phyloP scores from a whole-genome alignment of 2,888 invertebrate species.

The Synergus gifuensis region DNA sequence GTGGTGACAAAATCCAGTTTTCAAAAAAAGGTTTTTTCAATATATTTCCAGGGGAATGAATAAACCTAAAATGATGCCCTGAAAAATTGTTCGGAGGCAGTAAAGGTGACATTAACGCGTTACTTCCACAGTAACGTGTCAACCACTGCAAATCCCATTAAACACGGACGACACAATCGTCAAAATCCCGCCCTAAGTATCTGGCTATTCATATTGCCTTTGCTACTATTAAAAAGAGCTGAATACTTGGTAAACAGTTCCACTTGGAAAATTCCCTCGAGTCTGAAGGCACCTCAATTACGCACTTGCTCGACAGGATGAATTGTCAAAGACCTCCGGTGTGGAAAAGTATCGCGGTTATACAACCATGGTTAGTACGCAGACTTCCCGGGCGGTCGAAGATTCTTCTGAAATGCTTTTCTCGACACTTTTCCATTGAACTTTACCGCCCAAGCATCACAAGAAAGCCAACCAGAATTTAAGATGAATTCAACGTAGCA shows the following conservation, averaged over 20 bases:
- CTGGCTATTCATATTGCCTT: slow-evolving; percentile 4
- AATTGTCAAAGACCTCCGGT: slow-evolving; percentile 31
- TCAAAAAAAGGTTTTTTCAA: too few species aligned
- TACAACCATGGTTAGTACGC: background rate
- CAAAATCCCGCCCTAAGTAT: background rate
- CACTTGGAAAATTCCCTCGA: background rate
- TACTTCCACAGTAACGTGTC: background rate
- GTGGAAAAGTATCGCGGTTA: slow-evolving; percentile 28
- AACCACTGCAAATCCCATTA: background rate
- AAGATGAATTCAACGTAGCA: background rate
- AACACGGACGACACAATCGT: background rate
- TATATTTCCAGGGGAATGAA: too few species aligned
- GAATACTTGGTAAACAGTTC: background rate
- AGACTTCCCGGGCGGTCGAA: slow-evolving; percentile 23
- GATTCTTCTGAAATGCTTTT: slow-evolving; percentile 28
- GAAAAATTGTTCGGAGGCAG: too few species aligned
- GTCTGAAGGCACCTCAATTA: slow-evolving; percentile 6
- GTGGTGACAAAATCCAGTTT: too few species aligned
- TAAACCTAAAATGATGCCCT: too few species aligned
- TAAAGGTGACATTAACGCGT: too few species aligned
- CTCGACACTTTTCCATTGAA: slow-evolving; percentile 33
- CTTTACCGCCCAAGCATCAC: slow-evolving; percentile 5
- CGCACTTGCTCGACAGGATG: slow-evolving; percentile 3
- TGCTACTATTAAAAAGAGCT: background rate
- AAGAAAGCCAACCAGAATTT: slow-evolving; percentile 1